phyloP scores from a whole-genome alignment of 2,888 invertebrate species.

The Archips xylosteana region DNA sequence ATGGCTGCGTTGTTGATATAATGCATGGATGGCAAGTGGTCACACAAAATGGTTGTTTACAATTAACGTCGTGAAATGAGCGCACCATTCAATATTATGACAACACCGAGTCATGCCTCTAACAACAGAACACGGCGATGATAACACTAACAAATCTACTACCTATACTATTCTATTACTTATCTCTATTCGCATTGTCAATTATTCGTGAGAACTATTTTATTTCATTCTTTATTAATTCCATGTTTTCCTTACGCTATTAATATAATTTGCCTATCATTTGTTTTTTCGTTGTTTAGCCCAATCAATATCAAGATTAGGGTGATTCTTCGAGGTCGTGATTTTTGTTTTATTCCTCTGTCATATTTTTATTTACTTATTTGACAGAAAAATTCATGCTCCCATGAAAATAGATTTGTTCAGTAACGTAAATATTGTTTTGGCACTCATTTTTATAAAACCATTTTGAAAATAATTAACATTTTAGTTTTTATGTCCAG shows the following conservation, averaged over 20 bases:
- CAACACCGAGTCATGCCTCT: conserved; percentile 30
- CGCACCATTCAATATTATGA: conserved; percentile 35
- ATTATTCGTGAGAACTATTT: background rate
- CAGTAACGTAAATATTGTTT: too few relatives aligned
- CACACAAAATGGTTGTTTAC: conserved; percentile 38
- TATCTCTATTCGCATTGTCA: conserved; percentile 2
- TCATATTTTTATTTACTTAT: too few relatives aligned
- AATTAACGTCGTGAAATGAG: conserved; percentile 32
- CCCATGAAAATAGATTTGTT: too few relatives aligned
- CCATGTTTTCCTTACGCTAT: background rate
- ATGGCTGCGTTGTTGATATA: conserved; percentile 31
- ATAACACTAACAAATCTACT: conserved; percentile 27
- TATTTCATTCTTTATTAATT: background rate
- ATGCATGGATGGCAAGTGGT: conserved; percentile 19
- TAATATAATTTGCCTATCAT: background rate
- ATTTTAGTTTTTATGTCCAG: too few relatives aligned
- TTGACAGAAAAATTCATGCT: too few relatives aligned
- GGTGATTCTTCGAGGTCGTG: too few relatives aligned
- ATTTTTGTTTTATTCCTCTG: too few relatives aligned
- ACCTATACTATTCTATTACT: conserved; percentile 11
- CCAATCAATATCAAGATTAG: background rate
- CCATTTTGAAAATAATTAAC: too few relatives aligned
- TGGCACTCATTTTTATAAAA: too few relatives aligned
- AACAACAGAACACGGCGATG: conserved; percentile 29
- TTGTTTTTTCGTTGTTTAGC: background rate